Base-by-base conservation (phyloP, 1,140 invertebrate genomes). In the Hyles euphorbiae region DNA sequence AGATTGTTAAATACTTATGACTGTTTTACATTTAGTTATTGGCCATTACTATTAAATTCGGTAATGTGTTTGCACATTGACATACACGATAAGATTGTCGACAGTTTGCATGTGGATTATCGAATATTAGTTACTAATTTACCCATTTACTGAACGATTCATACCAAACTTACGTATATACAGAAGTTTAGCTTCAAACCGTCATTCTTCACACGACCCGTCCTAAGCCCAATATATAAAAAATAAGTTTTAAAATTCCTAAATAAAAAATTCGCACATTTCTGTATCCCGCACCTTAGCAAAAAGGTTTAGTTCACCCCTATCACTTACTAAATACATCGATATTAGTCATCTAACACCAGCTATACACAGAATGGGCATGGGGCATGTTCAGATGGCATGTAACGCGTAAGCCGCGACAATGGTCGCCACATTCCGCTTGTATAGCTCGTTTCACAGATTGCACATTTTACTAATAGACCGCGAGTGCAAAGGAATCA, bases 1-100 rank as follows among this genome's bases (percentile, higher is more conserved):
- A 83, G 83, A 85, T 69, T 83, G 78, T 81, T 85, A 84, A 81
- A 85, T 84, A 83, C 72, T 81, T 83, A 76, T 71, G 70, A 83
- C 76, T 87, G 80, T 72, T 79, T 83, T 81, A 88, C 81, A 86
- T 82, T 71, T 66, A 76, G 72, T 71, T 71, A 74, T 70, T 75
- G 72, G 74, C 74, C 68, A 47, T 81, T 76, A 67, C 65, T 75
- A 78, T 77, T 72, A 72, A 84, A 86, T 85, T 85, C 79, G 81
- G 82, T 81, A 78, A 63, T 74, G 50, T 33, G 69, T 74, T 77
- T 74, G 70, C 76, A 83, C 75, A 78, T 74, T 70, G 70, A 78
- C 71, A 80, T 70, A 72, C 67, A 54, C 43, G 50, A 52, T 9
- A 32, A 51, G 43, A 45, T 7, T 32, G 11, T 49, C 48, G 51